These are phyloP conservation scores for Drosophila miranda DNA, from an alignment of 1,140 invertebrate species.

Conservation along the genomic window DNA sequence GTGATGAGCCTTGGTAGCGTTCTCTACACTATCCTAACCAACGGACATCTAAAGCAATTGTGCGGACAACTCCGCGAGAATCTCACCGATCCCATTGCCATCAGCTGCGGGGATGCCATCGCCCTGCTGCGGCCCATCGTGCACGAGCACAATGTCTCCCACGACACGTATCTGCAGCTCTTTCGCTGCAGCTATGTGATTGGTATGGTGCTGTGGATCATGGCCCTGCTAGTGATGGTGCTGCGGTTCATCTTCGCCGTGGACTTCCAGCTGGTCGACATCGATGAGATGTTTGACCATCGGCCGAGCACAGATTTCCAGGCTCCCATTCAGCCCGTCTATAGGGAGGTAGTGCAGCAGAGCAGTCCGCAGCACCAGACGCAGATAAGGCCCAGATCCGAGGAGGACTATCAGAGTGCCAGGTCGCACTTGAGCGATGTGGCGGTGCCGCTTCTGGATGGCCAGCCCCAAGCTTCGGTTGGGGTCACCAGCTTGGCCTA, in stretches of 20 bases:
- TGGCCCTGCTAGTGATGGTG: conserved; percentile 70
- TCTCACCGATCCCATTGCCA: conserved; percentile 54
- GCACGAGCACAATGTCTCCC: conserved; percentile 58
- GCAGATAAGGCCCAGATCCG: conserved; percentile 53
- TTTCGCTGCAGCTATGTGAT: conserved; percentile 67
- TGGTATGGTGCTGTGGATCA: conserved; percentile 64
- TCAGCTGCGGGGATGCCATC: conserved; percentile 74
- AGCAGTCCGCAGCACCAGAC: conserved; percentile 48
- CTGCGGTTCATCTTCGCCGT: conserved; percentile 69
- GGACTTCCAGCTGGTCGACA: conserved; percentile 77
- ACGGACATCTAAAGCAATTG: conserved; percentile 58
- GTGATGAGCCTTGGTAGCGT: conserved; percentile 68
- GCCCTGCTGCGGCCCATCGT: conserved; percentile 65
- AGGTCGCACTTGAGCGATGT: conserved; percentile 73
- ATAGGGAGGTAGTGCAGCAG: conserved; percentile 48
- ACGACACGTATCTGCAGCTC: conserved; percentile 63
- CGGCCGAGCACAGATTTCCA: neutral
- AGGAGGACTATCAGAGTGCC: conserved; percentile 78
- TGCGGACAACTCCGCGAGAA: conserved; percentile 56
- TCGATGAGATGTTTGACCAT: conserved; percentile 69
- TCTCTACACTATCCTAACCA: conserved; percentile 67
- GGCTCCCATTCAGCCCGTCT: conserved; percentile 42
- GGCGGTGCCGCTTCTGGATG: conserved; percentile 63
- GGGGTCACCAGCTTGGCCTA: conserved; percentile 45
- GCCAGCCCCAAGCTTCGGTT: conserved; percentile 20